phyloP scores from a whole-genome alignment of 2,888 invertebrate species.

The Quadroppia sp. region DNA sequence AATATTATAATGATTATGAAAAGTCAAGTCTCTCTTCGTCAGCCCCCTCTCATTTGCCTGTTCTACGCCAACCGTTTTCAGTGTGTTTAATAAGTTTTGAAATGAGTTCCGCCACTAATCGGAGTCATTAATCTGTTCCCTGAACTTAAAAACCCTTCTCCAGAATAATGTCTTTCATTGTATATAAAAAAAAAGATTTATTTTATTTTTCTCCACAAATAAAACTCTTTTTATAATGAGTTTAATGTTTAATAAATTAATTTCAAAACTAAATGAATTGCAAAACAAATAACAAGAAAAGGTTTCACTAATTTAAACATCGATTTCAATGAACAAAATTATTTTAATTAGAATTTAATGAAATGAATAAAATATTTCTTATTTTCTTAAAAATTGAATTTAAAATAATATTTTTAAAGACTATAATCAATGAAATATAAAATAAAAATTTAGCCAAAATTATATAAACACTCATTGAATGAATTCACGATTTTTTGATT shows the following conservation, averaged over 20 bases:
- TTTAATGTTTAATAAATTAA: background rate
- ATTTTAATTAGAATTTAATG: no score
- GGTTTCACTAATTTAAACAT: background rate
- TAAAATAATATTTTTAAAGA: no score
- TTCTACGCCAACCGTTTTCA: background rate
- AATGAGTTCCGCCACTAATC: constrained; percentile 22
- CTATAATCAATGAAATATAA: no score
- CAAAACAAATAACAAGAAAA: background rate
- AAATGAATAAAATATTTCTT: no score
- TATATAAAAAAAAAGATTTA: background rate
- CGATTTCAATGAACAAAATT: no score
- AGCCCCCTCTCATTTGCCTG: no score
- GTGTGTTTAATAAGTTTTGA: background rate
- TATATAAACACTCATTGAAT: no score
- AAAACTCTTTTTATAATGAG: background rate
- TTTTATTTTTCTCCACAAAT: no score
- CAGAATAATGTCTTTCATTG: background rate
- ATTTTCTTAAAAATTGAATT: no score
- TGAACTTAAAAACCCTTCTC: background rate
- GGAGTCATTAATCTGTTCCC: background rate
- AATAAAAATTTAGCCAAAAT: no score
- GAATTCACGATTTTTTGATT: no score
- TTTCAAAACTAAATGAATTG: background rate
- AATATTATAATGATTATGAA: background rate
- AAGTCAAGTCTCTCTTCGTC: background rate